Conservation (phyloP, 2,888 invertebrate species). For the Nemoura dubitans region DNA sequence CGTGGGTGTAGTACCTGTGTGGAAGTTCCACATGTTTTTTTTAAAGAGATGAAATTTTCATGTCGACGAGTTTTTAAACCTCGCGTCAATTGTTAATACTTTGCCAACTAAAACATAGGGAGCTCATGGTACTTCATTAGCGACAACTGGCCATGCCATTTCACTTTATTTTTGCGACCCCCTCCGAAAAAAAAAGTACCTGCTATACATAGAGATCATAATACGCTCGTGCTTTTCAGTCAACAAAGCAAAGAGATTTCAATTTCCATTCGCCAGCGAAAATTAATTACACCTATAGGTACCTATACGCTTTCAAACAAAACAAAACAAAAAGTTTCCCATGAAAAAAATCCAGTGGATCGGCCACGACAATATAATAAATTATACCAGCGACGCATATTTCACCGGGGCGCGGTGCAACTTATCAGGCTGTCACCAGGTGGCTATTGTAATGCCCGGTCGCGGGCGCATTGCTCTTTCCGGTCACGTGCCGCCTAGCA, state of each 20-base stretch:
- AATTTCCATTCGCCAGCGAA: background rate
- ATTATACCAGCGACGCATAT: background rate
- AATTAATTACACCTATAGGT: background rate
- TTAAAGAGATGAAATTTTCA: background rate
- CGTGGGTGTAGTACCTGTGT: too few species aligned
- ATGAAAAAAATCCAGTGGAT: background rate
- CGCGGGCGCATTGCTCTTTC: conserved; percentile 45
- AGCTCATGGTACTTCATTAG: background rate
- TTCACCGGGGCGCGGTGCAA: conserved; percentile 35
- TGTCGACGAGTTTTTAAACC: background rate
- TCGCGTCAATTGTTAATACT: background rate
- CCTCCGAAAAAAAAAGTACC: background rate
- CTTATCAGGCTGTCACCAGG: conserved; percentile 49
- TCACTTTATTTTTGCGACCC: background rate
- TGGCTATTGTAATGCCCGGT: conserved; percentile 43
- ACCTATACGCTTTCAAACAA: background rate
- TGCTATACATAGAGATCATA: background rate
- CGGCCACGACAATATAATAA: conserved; percentile 13
- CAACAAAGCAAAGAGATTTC: background rate
- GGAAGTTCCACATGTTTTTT: background rate
- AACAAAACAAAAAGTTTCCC: background rate
- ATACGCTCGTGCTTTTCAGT: background rate
- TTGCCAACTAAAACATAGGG: background rate
- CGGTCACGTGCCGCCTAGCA: conserved; percentile 54
- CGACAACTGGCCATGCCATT: background rate